Base-by-base conservation (phyloP, 2,797 vertebrate genomes). In the Pseudomugil tenellus region DNA sequence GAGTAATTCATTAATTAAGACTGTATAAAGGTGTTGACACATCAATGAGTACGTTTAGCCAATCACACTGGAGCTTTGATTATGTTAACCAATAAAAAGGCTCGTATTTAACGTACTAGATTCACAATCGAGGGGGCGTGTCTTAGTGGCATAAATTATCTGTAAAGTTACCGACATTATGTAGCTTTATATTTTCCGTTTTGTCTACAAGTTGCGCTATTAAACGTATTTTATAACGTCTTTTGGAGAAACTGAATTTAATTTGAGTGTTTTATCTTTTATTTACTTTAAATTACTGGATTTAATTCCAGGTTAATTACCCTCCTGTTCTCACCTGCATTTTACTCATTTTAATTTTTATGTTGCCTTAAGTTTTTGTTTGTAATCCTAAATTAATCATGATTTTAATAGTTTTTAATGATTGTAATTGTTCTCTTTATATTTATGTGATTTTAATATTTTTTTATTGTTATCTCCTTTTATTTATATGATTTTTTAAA, bases 51-150 rank as follows among this genome's bases (percentile, higher is more conserved):
- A 5, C 16, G 0, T 48, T 32, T 6, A 77, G n/a, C 74, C 79
- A 79, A 79, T 84, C 55, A 53, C 0, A 0, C 32, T 29, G 16
- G 19, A 21, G 49, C 19, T 52, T 2, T 0, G 9, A 11, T 29
- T 4, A 11, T 29, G 0, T 0, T 10, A 17, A 31, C 84, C 80
- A 89, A 89, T 86, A 0, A 23, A 4, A 72, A 48, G 2, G 11
- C 7, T 0, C 0, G 3, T 11, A 14, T 65, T 71, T 1, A 59
- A 53, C 54, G 43, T 80, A 79, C 71, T 78, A 43, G 1, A 19
- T 17, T 31, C 46, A 7, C 2, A 9, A 3, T 1, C n/a, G 35
- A 61, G 16, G 12, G 51, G 51, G 51, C 26, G 51, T 53, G 51
- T 16, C 51, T 14, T 17, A 12, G 28, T n/a, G n/a, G n/a, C n/a